Evolutionary conservation across 2,113 vertebrate species (phyloP).

Genomic region (Ahaetulla prasina): DNA sequence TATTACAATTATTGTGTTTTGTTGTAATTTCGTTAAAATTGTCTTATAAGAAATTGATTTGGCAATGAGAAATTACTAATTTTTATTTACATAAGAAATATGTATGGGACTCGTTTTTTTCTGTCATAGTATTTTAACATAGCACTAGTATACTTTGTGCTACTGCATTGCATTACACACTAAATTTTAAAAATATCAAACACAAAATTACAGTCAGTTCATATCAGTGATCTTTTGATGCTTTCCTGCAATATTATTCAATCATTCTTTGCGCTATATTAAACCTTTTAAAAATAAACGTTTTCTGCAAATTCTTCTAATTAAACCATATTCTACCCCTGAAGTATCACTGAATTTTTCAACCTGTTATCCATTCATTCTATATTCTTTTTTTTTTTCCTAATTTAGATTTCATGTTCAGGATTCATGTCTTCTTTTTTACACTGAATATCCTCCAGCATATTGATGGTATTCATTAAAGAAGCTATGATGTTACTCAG

Average conservation of each 20-base stretch:
- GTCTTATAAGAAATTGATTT: neutral
- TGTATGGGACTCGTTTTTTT: neutral
- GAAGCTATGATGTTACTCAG: neutral
- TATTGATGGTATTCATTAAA: neutral
- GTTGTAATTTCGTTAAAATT: neutral
- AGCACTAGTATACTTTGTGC: neutral
- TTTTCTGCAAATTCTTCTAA: slow-evolving; percentile 1
- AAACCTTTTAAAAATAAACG: neutral
- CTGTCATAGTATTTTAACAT: neutral
- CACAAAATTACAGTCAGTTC: neutral
- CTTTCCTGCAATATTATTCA: neutral
- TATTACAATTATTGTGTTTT: neutral
- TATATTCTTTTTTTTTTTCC: neutral
- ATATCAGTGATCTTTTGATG: neutral
- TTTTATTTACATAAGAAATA: neutral
- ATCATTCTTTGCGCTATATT: neutral
- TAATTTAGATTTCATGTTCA: neutral
- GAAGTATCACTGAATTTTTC: neutral
- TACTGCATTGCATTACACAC: neutral
- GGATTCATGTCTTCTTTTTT: neutral
- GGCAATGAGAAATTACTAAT: neutral
- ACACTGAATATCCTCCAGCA: neutral
- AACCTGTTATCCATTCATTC: neutral
- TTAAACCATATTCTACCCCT: slow-evolving; percentile 7
- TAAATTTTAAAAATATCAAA: neutral